Base-by-base conservation (phyloP, 2,113 vertebrate genomes). In the Actenoides lindsayi region DNA sequence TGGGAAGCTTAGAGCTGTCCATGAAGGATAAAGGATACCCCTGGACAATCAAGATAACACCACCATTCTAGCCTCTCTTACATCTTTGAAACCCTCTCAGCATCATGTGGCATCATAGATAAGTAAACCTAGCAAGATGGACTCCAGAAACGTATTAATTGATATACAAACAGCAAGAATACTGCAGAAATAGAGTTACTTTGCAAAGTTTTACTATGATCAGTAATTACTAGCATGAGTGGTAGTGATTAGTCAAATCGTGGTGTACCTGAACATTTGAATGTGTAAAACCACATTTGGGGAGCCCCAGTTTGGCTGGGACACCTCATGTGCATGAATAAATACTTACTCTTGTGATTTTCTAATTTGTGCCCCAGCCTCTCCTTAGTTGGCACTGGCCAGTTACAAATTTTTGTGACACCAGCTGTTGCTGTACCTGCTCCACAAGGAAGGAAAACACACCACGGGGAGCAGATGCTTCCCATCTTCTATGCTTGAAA, bases 371-470 rank as follows among this genome's bases (percentile, higher is more conserved):
- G 63, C 19, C 24, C 54, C 12, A 60, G 33, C 44, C 28, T 53
- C 21, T 46, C 48, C 54, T 69, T 0, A 0, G 30, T 10, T 54
- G 24, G 39, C 37, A 69, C 18, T 0, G 3, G 35, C 13, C n/a
- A 42, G 30, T 14, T 42, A 35, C 3, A 2, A 21, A n/a, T 50
- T n/a, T 50, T 51, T 3, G 3, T 33, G 35, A 68, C 12, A 16
- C 14, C 62, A 65, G 39, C 11, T 33, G 13, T 18, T 51, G 30
- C 48, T 48, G 24, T 35, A 64, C 25, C 37, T 76, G 37, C 39
- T 65, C 25, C 50, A 70, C 37, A 51, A 20, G 28, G 41, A 68
- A 24, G 12, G 60, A 79, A 39, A 62, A 53, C 18, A 16, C 60
- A 59, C 30, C 9, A 30, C 0, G 0, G 13, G 20, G 24, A 79